phyloP scores from a whole-genome alignment of 2,888 invertebrate species.

The Diloba caeruleocephala region DNA sequence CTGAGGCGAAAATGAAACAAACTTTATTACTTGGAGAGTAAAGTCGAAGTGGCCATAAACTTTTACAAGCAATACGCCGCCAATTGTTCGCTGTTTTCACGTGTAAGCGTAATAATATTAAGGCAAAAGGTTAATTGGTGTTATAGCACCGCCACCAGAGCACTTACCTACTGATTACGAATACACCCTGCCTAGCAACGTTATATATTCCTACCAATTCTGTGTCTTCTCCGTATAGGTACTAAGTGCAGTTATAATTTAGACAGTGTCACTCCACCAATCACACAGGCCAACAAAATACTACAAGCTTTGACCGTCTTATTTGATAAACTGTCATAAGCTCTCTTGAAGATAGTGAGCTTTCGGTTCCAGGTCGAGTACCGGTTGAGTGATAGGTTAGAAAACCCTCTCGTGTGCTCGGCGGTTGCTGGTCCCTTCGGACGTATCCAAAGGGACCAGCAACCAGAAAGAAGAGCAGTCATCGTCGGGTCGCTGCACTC shows the following conservation, averaged over 20 bases:
- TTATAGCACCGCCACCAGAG: constrained; percentile 12
- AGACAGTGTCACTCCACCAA: neutral
- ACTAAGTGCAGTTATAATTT: neutral
- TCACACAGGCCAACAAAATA: too few species aligned
- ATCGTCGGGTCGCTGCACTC: too few species aligned
- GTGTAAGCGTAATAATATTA: constrained; percentile 30
- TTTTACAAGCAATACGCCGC: constrained; percentile 62
- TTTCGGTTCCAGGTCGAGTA: too few species aligned
- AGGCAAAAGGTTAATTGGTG: constrained; percentile 44
- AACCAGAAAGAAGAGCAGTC: too few species aligned
- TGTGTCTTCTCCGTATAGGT: neutral
- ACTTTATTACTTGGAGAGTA: constrained; percentile 68
- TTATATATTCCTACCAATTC: neutral
- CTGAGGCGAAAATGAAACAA: constrained; percentile 60
- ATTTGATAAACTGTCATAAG: too few species aligned
- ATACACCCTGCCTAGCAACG: constrained; percentile 4
- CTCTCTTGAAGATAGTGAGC: too few species aligned
- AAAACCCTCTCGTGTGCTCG: too few species aligned
- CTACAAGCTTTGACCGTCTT: too few species aligned
- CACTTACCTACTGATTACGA: constrained; percentile 26
- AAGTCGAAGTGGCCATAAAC: constrained; percentile 70
- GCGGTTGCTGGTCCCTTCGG: too few species aligned
- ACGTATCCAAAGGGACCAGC: too few species aligned
- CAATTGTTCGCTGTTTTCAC: constrained; percentile 48
- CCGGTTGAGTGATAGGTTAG: too few species aligned